Evolutionary conservation across 2,888 invertebrate species (phyloP).

Genomic region (Strigamia maritima): DNA sequence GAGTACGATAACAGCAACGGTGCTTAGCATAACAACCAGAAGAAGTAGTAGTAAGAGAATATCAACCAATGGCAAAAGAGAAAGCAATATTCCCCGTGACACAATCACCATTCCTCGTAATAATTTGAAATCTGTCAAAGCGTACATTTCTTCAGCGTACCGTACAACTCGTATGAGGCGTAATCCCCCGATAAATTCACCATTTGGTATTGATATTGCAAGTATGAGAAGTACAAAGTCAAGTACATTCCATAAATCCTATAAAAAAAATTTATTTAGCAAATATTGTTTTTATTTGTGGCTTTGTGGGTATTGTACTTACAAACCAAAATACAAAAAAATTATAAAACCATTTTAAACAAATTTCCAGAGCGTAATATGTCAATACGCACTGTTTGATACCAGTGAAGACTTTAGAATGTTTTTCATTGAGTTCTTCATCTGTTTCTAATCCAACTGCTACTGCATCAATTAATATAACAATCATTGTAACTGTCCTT

Average conservation of each 20-base stretch:
- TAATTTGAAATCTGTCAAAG: background rate
- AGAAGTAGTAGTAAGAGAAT: background rate
- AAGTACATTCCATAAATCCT: background rate
- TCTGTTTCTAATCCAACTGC: slow-evolving; percentile 3
- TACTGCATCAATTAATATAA: background rate
- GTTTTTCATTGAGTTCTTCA: background rate
- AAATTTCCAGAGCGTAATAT: background rate
- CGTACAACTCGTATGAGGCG: background rate
- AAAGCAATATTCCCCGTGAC: background rate
- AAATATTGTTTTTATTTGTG: background rate
- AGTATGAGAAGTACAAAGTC: background rate
- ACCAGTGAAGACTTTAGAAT: background rate
- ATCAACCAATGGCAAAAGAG: background rate
- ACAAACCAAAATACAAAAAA: background rate
- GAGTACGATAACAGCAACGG: background rate
- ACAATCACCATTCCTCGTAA: background rate
- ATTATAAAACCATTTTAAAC: slow-evolving; percentile 1
- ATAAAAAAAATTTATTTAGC: background rate
- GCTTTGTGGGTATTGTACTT: no score
- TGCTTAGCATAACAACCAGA: background rate
- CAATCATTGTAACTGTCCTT: background rate
- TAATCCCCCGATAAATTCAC: background rate
- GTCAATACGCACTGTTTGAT: background rate
- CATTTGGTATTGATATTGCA: background rate
- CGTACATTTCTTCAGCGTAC: background rate